A percentile compares a stretch with the other conserved stretches of the same genome.
These are phyloP conservation scores for Petrocephalus sullivani DNA, from an alignment of 2,797 vertebrate genomes.

Conservation along the genomic window DNA sequence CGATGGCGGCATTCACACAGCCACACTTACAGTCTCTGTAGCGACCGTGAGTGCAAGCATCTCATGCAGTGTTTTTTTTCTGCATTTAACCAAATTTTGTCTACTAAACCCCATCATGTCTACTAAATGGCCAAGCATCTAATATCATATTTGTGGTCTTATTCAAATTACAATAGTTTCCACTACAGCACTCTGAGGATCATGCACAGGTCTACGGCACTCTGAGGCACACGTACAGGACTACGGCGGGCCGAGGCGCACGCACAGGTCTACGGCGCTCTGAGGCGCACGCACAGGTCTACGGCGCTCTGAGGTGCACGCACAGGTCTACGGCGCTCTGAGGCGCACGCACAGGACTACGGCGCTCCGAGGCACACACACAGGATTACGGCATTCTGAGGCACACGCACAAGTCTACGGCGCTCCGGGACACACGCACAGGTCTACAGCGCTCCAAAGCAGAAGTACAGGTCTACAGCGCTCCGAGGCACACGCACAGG, in stretches of 20 bases:
- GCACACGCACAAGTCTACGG: neutral
- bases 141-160: no score
- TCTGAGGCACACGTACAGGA: no score
- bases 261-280: neutral
- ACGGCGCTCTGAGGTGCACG: accelerated
- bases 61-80: no score
- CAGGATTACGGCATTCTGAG: neutral
- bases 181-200: no score
- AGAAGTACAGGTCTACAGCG: no score
- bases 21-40: no score
- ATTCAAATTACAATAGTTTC: no score
- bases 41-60: no score
- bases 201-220: neutral
- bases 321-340: neutral
- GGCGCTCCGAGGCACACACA: neutral
- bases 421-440: neutral
- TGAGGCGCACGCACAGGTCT: neutral
- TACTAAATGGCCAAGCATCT: no score
- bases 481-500: no score
- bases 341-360: neutral
- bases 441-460: neutral
- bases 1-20: neutral
- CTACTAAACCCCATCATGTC: no score
- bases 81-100: no score
- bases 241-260: neutral